Evolutionary conservation across 2,888 invertebrate species (phyloP).

Genomic region (Drosophila mulleri): DNA sequence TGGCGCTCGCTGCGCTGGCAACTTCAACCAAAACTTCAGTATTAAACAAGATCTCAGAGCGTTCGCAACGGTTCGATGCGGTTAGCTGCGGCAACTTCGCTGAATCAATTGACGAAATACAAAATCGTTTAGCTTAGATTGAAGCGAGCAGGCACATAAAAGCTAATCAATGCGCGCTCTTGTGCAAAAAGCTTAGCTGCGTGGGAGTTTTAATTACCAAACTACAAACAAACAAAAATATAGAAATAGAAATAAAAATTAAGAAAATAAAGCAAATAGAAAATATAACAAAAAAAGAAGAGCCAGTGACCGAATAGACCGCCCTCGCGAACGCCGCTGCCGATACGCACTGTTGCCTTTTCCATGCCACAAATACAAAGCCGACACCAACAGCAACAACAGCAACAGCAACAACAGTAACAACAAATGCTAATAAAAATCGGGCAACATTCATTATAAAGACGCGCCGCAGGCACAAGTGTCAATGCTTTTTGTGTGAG

Average conservation of each 20-base stretch:
- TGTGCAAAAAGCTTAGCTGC: conserved; percentile 61
- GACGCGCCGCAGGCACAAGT: conserved; percentile 70
- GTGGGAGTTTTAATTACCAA: conserved; percentile 57
- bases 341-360: conserved; percentile 76
- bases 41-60: conserved; percentile 76
- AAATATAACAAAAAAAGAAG: conserved; percentile 35
- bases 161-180: conserved; percentile 41
- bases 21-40: conserved; percentile 64
- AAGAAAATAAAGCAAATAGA: conserved; percentile 14
- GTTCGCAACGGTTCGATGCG: conserved; percentile 45
- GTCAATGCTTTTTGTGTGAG: conserved; percentile 73
- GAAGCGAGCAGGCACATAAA: conserved; percentile 25
- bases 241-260: conserved; percentile 1
- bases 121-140: conserved; percentile 35
- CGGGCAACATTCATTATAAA: conserved; percentile 55
- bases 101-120: conserved; percentile 21
- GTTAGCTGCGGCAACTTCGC: conserved; percentile 9
- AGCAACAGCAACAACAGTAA: conserved; percentile 21
- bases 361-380: conserved; percentile 65
- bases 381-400: conserved; percentile 34
- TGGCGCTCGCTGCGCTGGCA: conserved; percentile 52
- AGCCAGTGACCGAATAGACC: conserved; percentile 70
- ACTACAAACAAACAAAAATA: conserved; percentile 2
- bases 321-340: conserved; percentile 31
- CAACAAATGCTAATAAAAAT: conserved; percentile 20